Base-by-base conservation (phyloP, 2,797 vertebrate genomes). In the Acrocephalus scirpaceus region DNA sequence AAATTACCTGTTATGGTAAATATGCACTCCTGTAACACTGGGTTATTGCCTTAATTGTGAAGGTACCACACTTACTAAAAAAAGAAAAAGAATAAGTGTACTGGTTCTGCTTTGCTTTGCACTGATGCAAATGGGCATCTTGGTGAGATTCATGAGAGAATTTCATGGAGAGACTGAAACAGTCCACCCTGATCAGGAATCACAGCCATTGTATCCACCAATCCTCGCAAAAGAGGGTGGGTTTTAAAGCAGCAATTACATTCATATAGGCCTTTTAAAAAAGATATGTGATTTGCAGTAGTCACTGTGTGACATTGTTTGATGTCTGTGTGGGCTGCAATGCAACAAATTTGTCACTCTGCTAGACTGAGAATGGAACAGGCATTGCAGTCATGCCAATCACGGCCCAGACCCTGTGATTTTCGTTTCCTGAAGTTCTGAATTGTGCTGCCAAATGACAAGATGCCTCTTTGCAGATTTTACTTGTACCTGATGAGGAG, bases 341-440 rank as follows among this genome's bases (percentile, higher is more conserved):
- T 65, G 94, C 95, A 82, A 90, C 83, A 76, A 47, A 92, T 94
- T 79, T 95, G 86, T 93, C 83, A 81, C 77, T 94, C 50, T 76
- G 78, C 77, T 92, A 79, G 96, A 87, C 79, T 81, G 83, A 69
- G 88, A 90, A 79, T 64, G 88, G 93, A 90, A 81, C 53, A 77
- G 90, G 88, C 83, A 56, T 61, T 82, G 65, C 60, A 74, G 80
- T 38, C 60, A 10, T 94, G 96, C 64, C 96, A 94, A 7, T 95
- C 95, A 74, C 44, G 36, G 50, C 73, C 60, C 69, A 60, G 69
- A 74, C 30, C 81, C 2, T 0, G n/a, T 54, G 96, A 65, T 93
- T 94, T 87, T 90, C 36, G 2, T 71, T 88, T 92, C 90, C 90
- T 48, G 64, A 74, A 92, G 88, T 48, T 11, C 34, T 70, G 76